Evolutionary conservation across 1,140 invertebrate species (phyloP).

Genomic region (Tetragnatha versicolor): DNA sequence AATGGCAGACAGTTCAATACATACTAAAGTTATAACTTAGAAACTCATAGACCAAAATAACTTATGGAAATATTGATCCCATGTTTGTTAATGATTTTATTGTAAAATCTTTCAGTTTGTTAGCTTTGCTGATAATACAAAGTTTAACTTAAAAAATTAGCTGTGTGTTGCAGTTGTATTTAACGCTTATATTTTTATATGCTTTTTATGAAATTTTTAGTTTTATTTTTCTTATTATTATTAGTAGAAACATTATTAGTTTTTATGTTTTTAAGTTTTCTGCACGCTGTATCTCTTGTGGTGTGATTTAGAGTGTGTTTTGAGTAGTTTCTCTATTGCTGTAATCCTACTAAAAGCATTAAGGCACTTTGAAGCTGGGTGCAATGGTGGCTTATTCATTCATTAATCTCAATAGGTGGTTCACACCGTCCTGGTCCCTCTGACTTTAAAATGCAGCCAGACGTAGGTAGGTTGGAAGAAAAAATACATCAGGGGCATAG

Average conservation of each 20-base stretch:
- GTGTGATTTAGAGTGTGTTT: neutral
- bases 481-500: conserved; percentile 11
- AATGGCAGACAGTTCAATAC: too few relatives aligned
- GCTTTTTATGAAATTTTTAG: too few relatives aligned
- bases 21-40: too few relatives aligned
- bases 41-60: too few relatives aligned
- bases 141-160: too few relatives aligned
- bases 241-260: too few relatives aligned
- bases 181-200: neutral
- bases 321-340: neutral
- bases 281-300: neutral
- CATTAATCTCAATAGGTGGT: conserved; percentile 54
- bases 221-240: neutral
- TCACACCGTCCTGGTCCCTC: conserved; percentile 39
- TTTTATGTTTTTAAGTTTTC: neutral
- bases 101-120: neutral
- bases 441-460: conserved; percentile 55
- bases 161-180: too few relatives aligned
- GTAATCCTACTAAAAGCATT: conserved; percentile 30
- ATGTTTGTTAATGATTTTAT: too few relatives aligned
- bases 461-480: conserved; percentile 51
- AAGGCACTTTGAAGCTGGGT: conserved; percentile 26
- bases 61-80: too few relatives aligned
- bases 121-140: neutral
- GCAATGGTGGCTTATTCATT: conserved; percentile 44